Evolutionary conservation across 2,113 vertebrate genomes (phyloP).

Genomic region (Coturnix japonica): DNA sequence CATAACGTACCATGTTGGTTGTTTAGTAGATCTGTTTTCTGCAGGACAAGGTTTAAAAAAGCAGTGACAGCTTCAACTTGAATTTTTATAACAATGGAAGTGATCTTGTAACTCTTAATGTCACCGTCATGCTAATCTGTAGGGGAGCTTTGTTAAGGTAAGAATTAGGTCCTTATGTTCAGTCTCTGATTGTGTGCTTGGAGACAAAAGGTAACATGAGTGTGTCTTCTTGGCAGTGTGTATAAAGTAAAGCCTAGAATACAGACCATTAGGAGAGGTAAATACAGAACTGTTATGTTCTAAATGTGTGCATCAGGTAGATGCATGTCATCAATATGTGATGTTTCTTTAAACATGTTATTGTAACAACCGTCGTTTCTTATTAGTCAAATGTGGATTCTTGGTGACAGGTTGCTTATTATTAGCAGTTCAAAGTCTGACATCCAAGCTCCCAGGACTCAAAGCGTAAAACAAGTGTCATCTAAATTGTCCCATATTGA

Average conservation of each 20-base stretch:
- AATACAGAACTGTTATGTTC: neutral
- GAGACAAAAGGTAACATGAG: neutral
- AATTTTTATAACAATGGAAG: neutral
- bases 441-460: neutral
- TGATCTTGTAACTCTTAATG: neutral
- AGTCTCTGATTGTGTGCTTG: neutral
- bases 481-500: constrained; percentile 73
- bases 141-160: neutral
- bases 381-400: neutral
- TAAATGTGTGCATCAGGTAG: neutral
- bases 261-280: neutral
- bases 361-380: neutral
- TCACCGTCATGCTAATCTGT: neutral
- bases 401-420: neutral
- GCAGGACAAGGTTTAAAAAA: neutral
- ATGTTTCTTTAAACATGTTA: neutral
- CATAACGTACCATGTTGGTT: neutral
- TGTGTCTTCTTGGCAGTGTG: neutral
- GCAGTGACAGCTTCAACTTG: neutral
- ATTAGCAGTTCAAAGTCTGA: neutral
- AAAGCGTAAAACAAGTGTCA: constrained; percentile 30
- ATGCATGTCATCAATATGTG: neutral
- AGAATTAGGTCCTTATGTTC: neutral
- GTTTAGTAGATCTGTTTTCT: neutral
- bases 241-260: neutral